Conservation (phyloP, 2,888 invertebrate genomes). For the Bursaphelenchus okinawaensis region DNA sequence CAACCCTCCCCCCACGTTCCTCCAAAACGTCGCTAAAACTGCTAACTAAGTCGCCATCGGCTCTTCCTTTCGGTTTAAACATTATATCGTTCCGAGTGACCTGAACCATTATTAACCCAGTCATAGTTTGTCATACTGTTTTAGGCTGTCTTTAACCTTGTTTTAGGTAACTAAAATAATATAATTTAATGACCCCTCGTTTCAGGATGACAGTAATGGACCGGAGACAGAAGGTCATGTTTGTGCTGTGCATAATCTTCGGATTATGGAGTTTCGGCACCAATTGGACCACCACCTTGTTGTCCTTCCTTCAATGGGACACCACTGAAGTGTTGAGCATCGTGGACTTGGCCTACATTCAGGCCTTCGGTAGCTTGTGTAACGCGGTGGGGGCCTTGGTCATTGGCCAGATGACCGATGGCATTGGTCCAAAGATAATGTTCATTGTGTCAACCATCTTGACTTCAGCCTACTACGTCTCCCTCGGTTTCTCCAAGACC, state of each 20-base stretch:
- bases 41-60: neutral
- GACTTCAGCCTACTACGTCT: conserved; percentile 54
- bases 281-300: conserved; percentile 56
- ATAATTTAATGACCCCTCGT: too few relatives aligned
- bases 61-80: neutral
- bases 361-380: conserved; percentile 55
- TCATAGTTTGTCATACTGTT: neutral
- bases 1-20: neutral
- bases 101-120: too few relatives aligned
- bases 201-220: conserved; percentile 21
- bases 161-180: neutral
- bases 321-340: conserved; percentile 54
- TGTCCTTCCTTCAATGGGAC: conserved; percentile 58
- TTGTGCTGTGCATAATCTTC: conserved; percentile 52
- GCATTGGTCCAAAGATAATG: conserved; percentile 52
- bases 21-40: neutral
- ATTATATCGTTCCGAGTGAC: too few relatives aligned
- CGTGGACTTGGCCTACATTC: conserved; percentile 55
- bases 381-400: conserved; percentile 54
- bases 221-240: conserved; percentile 47
- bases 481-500: conserved; percentile 41
- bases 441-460: conserved; percentile 48
- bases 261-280: conserved; percentile 56
- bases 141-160: neutral
- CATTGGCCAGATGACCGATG: conserved; percentile 55